A percentile compares a stretch with the other conserved stretches of the same genome.
These are phyloP conservation scores for Drosophila trapezifrons DNA, from an alignment of 1,140 invertebrate species.

Conservation along the genomic window DNA sequence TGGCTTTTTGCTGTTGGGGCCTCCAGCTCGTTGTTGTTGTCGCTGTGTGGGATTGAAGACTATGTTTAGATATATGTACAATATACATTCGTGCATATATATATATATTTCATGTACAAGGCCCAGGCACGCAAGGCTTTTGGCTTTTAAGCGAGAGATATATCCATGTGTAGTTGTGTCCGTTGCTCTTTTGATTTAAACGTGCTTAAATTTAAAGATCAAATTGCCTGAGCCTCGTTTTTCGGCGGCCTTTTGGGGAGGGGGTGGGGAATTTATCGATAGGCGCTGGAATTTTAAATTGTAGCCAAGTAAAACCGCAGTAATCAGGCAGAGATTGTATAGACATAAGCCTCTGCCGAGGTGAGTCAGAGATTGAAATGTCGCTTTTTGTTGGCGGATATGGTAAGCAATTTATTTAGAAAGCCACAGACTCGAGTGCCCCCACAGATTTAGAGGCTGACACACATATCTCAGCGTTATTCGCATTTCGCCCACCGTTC, in stretches of 20 bases:
- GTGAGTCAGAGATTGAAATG: constrained; percentile 68
- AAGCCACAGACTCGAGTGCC: constrained; percentile 37
- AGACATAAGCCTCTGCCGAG: constrained; percentile 9
- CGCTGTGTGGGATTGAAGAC: constrained; percentile 64
- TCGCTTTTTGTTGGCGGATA: constrained; percentile 63
- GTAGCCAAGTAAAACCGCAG: constrained; percentile 61
- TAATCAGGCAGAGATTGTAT: constrained; percentile 29
- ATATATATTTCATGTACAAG: constrained; percentile 51
- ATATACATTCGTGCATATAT: constrained; percentile 15
- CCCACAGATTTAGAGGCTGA: constrained; percentile 45
- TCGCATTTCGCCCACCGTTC: constrained; percentile 45
- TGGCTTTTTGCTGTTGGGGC: constrained; percentile 50
- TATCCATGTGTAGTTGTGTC: constrained; percentile 48
- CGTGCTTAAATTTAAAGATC: constrained; percentile 82
- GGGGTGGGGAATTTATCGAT: constrained; percentile 29
- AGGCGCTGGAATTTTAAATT: constrained; percentile 73
- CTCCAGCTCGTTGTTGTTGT: constrained; percentile 56
- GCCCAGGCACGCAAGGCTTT: constrained; percentile 57
- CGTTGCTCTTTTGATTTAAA: constrained; percentile 79
- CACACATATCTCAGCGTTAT: constrained; percentile 47
- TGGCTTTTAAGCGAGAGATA: constrained; percentile 43
- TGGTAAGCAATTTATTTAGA: constrained; percentile 63
- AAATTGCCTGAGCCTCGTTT: constrained; percentile 62
- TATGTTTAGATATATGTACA: constrained; percentile 41
- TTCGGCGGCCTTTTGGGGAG: constrained; percentile 35